Evolutionary conservation across 2,888 invertebrate genomes (phyloP).

Genomic region (Scaeva pyrastri): DNA sequence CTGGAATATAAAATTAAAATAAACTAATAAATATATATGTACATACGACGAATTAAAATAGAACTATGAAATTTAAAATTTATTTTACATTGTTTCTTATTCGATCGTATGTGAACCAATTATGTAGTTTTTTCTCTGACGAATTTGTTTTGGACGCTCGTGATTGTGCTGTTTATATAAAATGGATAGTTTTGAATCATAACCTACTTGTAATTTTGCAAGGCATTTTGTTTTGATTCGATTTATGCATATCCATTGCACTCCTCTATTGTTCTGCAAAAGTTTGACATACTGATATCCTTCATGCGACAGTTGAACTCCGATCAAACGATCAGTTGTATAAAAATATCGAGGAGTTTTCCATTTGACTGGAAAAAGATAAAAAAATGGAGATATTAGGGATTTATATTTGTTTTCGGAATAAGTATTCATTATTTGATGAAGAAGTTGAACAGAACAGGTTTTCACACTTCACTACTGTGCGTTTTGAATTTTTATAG

Average conservation of each 20-base stretch:
- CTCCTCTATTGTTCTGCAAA: conserved; percentile 81
- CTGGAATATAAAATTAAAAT: not conserved
- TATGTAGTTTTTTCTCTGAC: conserved; percentile 21
- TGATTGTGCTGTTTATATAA: conserved; percentile 81
- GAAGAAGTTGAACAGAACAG: not conserved
- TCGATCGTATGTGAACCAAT: conserved; percentile 7
- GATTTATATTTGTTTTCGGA: not conserved
- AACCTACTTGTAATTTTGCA: conserved; percentile 80
- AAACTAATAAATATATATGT: not conserved
- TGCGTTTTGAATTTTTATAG: too few relatives aligned
- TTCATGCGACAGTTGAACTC: conserved; percentile 17
- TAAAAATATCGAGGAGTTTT: conserved; percentile 12
- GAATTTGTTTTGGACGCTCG: conserved; percentile 32
- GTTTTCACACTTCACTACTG: not conserved
- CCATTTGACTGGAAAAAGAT: conserved; percentile 1
- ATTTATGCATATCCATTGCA: conserved; percentile 83
- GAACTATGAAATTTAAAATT: not conserved
- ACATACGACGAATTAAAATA: not conserved
- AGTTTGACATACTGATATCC: conserved; percentile 30
- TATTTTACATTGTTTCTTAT: not conserved
- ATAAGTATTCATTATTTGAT: not conserved
- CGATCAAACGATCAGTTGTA: conserved; percentile 13
- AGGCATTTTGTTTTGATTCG: conserved; percentile 82
- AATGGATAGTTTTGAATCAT: conserved; percentile 79
- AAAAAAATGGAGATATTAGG: not conserved